These are phyloP conservation scores for Tetramorium alpestre DNA, from an alignment of 1,140 invertebrate genomes.

Conservation along the genomic window DNA sequence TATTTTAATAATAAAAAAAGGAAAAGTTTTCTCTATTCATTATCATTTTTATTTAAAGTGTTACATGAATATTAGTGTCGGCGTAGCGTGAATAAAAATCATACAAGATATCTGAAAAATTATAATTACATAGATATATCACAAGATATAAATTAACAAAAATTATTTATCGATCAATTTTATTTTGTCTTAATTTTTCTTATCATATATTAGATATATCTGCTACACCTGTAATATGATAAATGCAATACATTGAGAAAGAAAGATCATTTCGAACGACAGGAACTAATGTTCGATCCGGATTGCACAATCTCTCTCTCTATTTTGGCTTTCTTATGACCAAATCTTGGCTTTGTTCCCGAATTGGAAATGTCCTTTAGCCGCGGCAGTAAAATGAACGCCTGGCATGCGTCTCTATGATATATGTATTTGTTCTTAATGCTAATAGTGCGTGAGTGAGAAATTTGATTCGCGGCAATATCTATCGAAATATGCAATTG, in stretches of 20 bases:
- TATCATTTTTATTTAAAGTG: too few relatives aligned
- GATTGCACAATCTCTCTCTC: slow-evolving; percentile 74
- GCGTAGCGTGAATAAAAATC: too few relatives aligned
- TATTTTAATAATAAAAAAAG: neutral
- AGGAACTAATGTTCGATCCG: slow-evolving; percentile 51
- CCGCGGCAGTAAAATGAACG: neutral
- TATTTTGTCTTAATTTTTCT: neutral
- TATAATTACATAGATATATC: neutral
- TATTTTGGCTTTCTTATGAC: slow-evolving; percentile 74
- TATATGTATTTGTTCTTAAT: slow-evolving; percentile 26
- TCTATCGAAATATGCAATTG: neutral
- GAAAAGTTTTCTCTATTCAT: too few relatives aligned
- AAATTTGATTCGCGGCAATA: slow-evolving; percentile 3
- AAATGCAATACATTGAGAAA: neutral
- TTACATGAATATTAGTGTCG: too few relatives aligned
- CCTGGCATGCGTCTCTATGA: slow-evolving; percentile 7
- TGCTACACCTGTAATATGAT: neutral
- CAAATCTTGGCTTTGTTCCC: slow-evolving; percentile 75
- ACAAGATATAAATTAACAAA: neutral
- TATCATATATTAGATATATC: neutral
- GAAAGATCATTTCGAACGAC: slow-evolving; percentile 12
- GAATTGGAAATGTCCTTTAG: slow-evolving; percentile 69
- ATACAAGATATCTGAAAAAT: neutral
- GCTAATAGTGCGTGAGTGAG: slow-evolving; percentile 23
- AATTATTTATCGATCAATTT: neutral